Conservation (phyloP, 1,140 invertebrate species). For the Spodoptera frugiperda region DNA sequence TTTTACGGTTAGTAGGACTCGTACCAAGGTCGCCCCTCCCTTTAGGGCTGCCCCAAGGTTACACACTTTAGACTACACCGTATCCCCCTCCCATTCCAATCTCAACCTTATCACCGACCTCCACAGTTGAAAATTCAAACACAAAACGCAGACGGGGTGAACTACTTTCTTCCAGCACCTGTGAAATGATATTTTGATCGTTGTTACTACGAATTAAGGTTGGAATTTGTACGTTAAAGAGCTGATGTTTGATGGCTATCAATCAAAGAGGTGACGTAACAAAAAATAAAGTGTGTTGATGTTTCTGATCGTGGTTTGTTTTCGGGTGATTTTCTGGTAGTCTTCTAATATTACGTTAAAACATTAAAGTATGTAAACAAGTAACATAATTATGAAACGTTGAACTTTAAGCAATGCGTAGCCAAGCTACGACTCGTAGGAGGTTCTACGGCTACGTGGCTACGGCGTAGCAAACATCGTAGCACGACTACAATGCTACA, state of each 20-base stretch:
- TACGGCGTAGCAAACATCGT: slow-evolving; percentile 13
- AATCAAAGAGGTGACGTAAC: slow-evolving; percentile 37
- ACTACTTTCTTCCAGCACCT: not conserved
- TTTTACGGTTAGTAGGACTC: slow-evolving; percentile 51
- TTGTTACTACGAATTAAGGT: not conserved
- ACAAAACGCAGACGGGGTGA: not conserved
- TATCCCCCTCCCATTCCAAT: not conserved
- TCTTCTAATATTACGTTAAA: not conserved
- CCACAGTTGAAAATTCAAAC: slow-evolving; percentile 14
- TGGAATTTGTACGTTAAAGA: not conserved
- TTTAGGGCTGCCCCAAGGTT: slow-evolving; percentile 34
- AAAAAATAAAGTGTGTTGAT: slow-evolving; percentile 35
- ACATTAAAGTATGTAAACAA: too few relatives aligned
- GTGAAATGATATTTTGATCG: not conserved
- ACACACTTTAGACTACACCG: slow-evolving; percentile 25
- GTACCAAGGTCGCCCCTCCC: slow-evolving; percentile 42
- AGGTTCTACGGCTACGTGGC: slow-evolving; percentile 5
- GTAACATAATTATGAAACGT: not conserved
- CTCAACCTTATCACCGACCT: not conserved
- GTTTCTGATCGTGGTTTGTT: slow-evolving; percentile 36
- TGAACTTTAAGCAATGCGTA: not conserved
- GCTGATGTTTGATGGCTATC: slow-evolving; percentile 24
- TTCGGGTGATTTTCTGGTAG: not conserved
- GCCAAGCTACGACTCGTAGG: not conserved
- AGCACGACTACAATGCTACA: not conserved